Percentiles rank a stretch among this genome's conserved stretches.
These are phyloP conservation scores for Mormoops blainvillei DNA, from an alignment of 2,113 vertebrate species.

Conservation along the genomic window DNA sequence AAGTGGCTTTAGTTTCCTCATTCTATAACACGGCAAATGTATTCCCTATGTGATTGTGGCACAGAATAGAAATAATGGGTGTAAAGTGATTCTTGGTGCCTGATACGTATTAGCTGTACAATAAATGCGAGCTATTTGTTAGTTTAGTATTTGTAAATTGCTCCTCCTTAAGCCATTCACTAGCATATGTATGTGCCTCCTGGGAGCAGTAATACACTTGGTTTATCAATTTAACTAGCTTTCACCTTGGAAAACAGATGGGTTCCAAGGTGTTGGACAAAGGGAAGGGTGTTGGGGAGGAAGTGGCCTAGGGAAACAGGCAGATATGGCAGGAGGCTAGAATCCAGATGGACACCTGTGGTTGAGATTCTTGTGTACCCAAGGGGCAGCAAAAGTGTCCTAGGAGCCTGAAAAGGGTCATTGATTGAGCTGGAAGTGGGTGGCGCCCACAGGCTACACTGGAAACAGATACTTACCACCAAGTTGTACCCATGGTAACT, in stretches of 20 bases:
- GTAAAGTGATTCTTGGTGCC: neutral
- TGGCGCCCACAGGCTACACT: neutral
- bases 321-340: neutral
- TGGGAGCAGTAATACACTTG: neutral
- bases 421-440: neutral
- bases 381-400: neutral
- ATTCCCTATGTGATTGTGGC: neutral
- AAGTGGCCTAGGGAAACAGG: neutral
- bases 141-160: neutral
- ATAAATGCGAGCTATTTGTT: neutral
- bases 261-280: neutral
- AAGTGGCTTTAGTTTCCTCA: constrained; percentile 10
- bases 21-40: neutral
- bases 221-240: neutral
- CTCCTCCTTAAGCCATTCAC: neutral
- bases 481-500: neutral
- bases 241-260: neutral
- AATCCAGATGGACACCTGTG: neutral
- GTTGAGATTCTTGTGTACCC: neutral
- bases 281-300: neutral
- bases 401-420: neutral
- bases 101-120: neutral
- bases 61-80: neutral
- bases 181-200: neutral
- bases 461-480: neutral